A percentile compares a stretch with the other conserved stretches of the same genome.
These are phyloP conservation scores for Galemys pyrenaicus DNA, from an alignment of 2,113 vertebrate genomes.

Conservation along the genomic window DNA sequence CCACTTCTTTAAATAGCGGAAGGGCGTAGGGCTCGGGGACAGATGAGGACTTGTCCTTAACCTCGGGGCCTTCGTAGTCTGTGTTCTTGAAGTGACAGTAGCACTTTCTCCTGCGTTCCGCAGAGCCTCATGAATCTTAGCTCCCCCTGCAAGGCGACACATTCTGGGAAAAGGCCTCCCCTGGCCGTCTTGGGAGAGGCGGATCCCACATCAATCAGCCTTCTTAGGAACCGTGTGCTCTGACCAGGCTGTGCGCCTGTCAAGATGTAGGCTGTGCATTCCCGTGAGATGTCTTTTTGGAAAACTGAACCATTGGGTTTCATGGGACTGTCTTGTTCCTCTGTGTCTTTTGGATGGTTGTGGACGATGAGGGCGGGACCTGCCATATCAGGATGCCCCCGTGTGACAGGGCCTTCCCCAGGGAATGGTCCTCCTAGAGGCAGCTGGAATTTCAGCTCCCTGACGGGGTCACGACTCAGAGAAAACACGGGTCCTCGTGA, in stretches of 20 bases:
- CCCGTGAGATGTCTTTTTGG: background rate
- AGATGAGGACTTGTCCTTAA: background rate
- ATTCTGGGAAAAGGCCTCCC: too few species aligned
- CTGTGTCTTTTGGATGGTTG: constrained; percentile 6
- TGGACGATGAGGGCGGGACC: background rate
- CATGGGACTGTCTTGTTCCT: background rate
- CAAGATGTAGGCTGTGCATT: background rate
- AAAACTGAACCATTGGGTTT: constrained; percentile 29
- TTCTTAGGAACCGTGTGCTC: background rate
- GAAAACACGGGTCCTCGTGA: background rate
- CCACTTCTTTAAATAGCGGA: background rate
- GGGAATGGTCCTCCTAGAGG: background rate
- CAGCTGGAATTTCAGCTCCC: constrained; percentile 9
- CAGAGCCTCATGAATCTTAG: too few species aligned
- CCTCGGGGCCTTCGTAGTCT: too few species aligned
- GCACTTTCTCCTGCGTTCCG: too few species aligned
- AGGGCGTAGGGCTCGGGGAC: background rate
- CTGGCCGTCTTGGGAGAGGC: too few species aligned
- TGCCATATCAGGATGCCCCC: background rate
- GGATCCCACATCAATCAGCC: background rate
- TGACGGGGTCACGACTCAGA: background rate
- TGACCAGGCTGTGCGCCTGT: background rate
- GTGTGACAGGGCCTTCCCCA: background rate
- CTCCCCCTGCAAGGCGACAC: too few species aligned
- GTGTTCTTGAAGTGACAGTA: too few species aligned